Conservation (phyloP, 1,140 invertebrate genomes). For the Scaptodrosophila lebanonensis region DNA sequence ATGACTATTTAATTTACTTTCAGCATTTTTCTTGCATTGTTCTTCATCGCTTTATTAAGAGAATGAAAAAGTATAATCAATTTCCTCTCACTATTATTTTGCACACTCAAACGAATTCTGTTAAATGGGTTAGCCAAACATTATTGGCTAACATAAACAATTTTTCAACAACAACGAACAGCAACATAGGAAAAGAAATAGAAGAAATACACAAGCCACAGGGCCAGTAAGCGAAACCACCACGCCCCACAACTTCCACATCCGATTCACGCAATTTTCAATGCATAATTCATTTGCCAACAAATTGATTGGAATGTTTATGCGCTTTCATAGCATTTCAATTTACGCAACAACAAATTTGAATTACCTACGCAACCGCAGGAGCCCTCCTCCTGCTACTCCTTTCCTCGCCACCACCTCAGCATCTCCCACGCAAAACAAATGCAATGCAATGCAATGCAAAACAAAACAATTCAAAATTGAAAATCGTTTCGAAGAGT, state of each 20-base stretch:
- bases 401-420: not conserved
- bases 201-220: constrained; percentile 11
- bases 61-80: too few species aligned
- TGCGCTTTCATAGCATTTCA: constrained; percentile 49
- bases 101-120: constrained; percentile 63
- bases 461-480: constrained; percentile 49
- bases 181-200: constrained; percentile 13
- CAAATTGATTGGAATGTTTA: constrained; percentile 61
- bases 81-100: too few species aligned
- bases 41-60: too few species aligned
- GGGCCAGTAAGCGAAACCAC: not conserved
- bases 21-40: too few species aligned
- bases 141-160: constrained; percentile 32
- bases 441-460: constrained; percentile 45
- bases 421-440: constrained; percentile 24
- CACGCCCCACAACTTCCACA: constrained; percentile 3
- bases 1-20: too few species aligned
- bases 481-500: too few species aligned
- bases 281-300: constrained; percentile 61
- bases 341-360: constrained; percentile 60
- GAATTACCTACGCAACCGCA: constrained; percentile 44
- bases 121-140: too few species aligned
- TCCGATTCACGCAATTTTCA: constrained; percentile 36
- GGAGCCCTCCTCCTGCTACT: too few species aligned
- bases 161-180: constrained; percentile 20